These are phyloP conservation scores for Leptinotarsa juncta DNA, from an alignment of 2,888 invertebrate genomes.

Conservation along the genomic window DNA sequence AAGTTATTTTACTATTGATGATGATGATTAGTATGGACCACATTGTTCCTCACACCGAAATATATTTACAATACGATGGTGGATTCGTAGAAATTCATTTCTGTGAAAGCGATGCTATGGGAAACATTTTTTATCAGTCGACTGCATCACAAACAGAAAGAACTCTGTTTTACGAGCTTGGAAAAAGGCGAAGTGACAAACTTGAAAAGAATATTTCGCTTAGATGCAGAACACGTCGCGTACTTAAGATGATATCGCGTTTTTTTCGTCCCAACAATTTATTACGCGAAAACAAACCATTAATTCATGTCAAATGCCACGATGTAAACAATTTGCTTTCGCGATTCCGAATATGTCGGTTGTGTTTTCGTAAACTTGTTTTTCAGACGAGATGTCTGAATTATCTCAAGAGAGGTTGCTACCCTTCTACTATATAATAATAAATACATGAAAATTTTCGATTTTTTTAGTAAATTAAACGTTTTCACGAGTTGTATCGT, in stretches of 20 bases:
- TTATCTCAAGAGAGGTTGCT: too few species aligned
- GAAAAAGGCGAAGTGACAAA: neutral
- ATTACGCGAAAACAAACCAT: conserved; percentile 17
- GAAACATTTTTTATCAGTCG: neutral
- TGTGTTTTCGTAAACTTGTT: neutral
- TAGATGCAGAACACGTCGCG: conserved; percentile 9
- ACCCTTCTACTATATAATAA: too few species aligned
- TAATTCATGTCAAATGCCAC: conserved; percentile 4
- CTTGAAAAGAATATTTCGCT: neutral
- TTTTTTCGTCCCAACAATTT: conserved; percentile 13
- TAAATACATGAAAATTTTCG: too few species aligned
- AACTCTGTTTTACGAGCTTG: conserved; percentile 1
- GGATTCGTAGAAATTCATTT: neutral
- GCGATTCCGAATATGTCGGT: neutral
- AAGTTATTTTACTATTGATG: too few species aligned
- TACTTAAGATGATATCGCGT: conserved; percentile 4
- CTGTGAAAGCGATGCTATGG: neutral
- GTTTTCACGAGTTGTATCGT: too few species aligned
- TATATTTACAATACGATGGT: neutral
- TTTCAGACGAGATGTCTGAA: too few species aligned
- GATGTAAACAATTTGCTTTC: conserved; percentile 3
- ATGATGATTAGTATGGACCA: neutral
- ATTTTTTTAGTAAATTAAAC: too few species aligned
- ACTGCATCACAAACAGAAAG: conserved; percentile 4
- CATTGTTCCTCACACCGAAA: neutral